These are phyloP conservation scores for Charaxes varanes DNA, from an alignment of 1,140 invertebrate genomes.

Conservation along the genomic window DNA sequence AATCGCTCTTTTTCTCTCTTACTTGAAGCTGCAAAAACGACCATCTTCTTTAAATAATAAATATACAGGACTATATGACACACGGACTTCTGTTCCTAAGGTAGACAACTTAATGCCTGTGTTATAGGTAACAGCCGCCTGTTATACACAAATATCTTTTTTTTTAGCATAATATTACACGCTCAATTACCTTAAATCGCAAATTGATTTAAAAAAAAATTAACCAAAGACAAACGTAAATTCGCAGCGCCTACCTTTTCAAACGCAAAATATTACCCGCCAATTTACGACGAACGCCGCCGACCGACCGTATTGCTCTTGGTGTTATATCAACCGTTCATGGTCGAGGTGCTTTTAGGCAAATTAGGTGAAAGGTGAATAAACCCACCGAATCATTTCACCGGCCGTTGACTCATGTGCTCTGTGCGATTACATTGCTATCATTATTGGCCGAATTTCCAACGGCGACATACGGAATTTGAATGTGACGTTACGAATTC, in stretches of 20 bases:
- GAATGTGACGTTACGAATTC: slow-evolving; percentile 35
- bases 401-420: slow-evolving; percentile 57
- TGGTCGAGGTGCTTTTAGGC: slow-evolving; percentile 47
- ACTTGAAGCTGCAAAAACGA: no score
- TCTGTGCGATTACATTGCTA: slow-evolving; percentile 48
- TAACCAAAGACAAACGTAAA: slow-evolving; percentile 8
- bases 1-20: no score
- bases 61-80: no score
- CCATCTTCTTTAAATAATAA: no score
- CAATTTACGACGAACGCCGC: slow-evolving; percentile 17
- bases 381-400: slow-evolving; percentile 54
- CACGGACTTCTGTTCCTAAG: no score
- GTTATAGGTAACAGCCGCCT: no score
- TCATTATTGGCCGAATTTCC: slow-evolving; percentile 61
- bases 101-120: no score
- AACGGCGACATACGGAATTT: slow-evolving; percentile 41
- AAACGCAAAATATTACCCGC: slow-evolving; percentile 20
- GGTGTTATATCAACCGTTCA: slow-evolving; percentile 31
- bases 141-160: no score
- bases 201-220: slow-evolving; percentile 12
- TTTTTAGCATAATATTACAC: no score
- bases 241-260: slow-evolving; percentile 10
- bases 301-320: slow-evolving; percentile 25
- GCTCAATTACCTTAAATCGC: slow-evolving; percentile 15
- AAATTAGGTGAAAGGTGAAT: slow-evolving; percentile 69